Evolutionary conservation across 2,113 vertebrate species (phyloP), one percentile per base, ranked within the genome.

Genomic region (Crotophaga sulcirostris): DNA sequence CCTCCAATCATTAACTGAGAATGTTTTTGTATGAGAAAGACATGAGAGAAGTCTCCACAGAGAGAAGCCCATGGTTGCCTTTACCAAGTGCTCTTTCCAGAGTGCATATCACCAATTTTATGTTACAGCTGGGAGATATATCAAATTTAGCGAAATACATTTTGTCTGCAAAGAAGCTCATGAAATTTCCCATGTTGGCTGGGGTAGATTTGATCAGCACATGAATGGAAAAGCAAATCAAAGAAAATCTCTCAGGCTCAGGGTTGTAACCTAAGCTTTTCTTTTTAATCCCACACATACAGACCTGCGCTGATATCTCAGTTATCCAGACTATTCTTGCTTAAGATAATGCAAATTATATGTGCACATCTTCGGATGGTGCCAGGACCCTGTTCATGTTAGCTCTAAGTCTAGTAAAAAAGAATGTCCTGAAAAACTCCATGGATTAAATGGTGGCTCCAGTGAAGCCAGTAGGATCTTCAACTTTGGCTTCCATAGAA

Each of bases 171-270:
- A 66, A 95, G 81, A 75, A 94, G 42, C 38, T 91, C 63, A 34
- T 77, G 74, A 77, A 66, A 84, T 83, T 89, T 70, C 90, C 26
- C 55, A 19, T 7, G 8, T 62, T 83, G 47, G 9, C 38, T 54
- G 42, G 19, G 16, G 42, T 76, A 88, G 81, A 87, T 87, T 81
- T 78, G 84, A 91, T 93, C 55, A 85, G 58, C 34, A 40, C 82
- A 84, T 40, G 72, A 96, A 95, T 74, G 42, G 36, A 51, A 94
- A 90, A 95, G 42, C 17, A 89, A 92, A 93, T 91, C 34, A 83
- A 91, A 93, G 55, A 70, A 89, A 96, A 77, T 80, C 63, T 90
- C 72, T 93, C 23, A 29, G 70, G 74, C n/a, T 76, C n/a, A 66
- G 66, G 75, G 63, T 55, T 77, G 55, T 90, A 97, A 95, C 87